Percentiles rank a stretch among this genome's conserved stretches.
phyloP scores from a whole-genome alignment of 2,797 vertebrate species.

The Acanthurus tractus region DNA sequence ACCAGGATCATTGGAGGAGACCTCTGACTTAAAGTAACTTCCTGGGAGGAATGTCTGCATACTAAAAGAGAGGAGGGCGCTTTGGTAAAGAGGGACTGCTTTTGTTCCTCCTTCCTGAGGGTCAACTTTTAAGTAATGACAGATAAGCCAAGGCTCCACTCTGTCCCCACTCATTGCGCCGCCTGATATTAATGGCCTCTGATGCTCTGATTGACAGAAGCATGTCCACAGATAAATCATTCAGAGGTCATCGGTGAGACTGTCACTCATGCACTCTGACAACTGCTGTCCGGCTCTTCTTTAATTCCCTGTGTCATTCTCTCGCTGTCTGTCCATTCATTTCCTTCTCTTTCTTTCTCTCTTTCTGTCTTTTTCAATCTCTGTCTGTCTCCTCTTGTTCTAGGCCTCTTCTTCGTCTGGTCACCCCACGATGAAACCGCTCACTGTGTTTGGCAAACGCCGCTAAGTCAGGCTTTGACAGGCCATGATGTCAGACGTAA shows the following conservation, averaged over 20 bases:
- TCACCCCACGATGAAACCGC: background rate
- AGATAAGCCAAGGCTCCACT: conserved; percentile 58
- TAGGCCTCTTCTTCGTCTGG: background rate
- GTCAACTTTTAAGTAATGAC: conserved; percentile 72
- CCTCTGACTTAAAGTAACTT: conserved; percentile 36
- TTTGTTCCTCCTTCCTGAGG: conserved; percentile 41
- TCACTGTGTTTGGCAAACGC: background rate
- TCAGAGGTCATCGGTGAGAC: conserved; percentile 76
- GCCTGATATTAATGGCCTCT: conserved; percentile 77
- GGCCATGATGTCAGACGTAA: conserved; percentile 54
- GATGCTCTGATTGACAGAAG: conserved; percentile 77
- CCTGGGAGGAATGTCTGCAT: conserved; percentile 30
- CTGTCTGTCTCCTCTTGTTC: background rate
- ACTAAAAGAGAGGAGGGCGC: conserved; percentile 20
- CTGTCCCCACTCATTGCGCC: conserved; percentile 43
- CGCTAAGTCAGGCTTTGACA: conserved; percentile 20
- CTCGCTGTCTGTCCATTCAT: conserved; percentile 37
- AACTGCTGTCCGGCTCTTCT: conserved; percentile 57
- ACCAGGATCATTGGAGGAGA: background rate
- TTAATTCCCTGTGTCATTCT: conserved; percentile 39
- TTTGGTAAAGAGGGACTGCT: conserved; percentile 15
- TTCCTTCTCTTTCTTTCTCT: conserved; percentile 1
- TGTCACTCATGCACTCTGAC: conserved; percentile 69
- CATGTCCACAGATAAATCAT: conserved; percentile 80
- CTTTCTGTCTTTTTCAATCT: conserved; percentile 13